Evolutionary conservation across 2,113 vertebrate genomes (phyloP).

Genomic region (Ursus arctos): DNA sequence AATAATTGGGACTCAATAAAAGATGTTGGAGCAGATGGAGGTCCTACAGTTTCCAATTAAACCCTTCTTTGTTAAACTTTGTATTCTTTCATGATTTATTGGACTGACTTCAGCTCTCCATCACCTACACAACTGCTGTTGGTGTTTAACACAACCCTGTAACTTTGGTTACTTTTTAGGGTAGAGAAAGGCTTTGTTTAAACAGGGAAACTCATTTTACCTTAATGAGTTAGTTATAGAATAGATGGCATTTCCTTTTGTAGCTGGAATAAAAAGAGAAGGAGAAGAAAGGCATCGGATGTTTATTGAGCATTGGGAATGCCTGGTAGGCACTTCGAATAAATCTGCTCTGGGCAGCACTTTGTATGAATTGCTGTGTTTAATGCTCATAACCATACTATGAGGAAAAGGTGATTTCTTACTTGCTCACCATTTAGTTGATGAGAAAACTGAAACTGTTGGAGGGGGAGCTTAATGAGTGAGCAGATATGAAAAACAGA

Average conservation of each 20-base stretch:
- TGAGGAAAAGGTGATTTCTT: slow-evolving; percentile 41
- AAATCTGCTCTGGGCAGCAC: neutral
- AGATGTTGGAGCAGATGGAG: slow-evolving; percentile 71
- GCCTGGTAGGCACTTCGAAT: neutral
- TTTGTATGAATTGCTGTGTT: neutral
- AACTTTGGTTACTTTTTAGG: slow-evolving; percentile 28
- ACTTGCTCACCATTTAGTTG: slow-evolving; percentile 41
- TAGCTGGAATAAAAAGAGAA: slow-evolving; percentile 17
- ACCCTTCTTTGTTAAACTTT: slow-evolving; percentile 67
- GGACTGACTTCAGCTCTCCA: slow-evolving; percentile 1
- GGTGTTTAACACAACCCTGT: slow-evolving; percentile 35
- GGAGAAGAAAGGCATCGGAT: neutral
- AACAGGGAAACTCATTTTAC: slow-evolving; percentile 15
- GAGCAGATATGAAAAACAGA: slow-evolving; percentile 33
- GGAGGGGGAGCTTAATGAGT: neutral
- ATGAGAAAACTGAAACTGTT: slow-evolving; percentile 15
- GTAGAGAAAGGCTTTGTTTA: neutral
- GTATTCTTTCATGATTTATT: slow-evolving; percentile 69
- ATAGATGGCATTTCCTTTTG: slow-evolving; percentile 27
- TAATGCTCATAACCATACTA: slow-evolving; percentile 33
- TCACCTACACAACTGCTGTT: slow-evolving; percentile 15
- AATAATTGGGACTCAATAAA: slow-evolving; percentile 75
- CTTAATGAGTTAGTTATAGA: slow-evolving; percentile 18
- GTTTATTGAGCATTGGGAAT: slow-evolving; percentile 16
- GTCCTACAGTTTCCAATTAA: slow-evolving; percentile 70